A percentile compares a stretch with the other conserved stretches of the same genome.
These are phyloP conservation scores for Apodemus agrarius DNA, from an alignment of 2,797 vertebrate genomes.

Conservation along the genomic window DNA sequence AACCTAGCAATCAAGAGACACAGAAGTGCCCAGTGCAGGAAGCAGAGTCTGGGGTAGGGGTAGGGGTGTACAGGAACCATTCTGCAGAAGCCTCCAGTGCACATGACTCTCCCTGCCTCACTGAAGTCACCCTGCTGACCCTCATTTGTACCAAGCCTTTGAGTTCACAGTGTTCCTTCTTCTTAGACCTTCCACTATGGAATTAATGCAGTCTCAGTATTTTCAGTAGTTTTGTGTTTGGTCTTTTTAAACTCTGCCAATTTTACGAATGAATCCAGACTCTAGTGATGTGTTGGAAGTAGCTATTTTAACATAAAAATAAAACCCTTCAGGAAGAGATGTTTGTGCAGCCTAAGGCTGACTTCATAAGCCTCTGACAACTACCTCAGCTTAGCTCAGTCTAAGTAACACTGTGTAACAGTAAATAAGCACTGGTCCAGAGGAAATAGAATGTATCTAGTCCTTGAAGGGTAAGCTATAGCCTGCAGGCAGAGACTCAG, in stretches of 20 bases:
- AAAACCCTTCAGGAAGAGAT: not conserved
- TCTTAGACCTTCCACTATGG: not conserved
- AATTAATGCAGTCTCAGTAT: not conserved
- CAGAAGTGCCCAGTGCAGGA: not conserved
- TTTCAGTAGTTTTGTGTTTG: constrained; percentile 24
- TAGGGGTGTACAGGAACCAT: not conserved
- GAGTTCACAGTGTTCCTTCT: not conserved
- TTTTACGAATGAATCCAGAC: constrained; percentile 1
- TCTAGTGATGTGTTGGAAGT: not conserved
- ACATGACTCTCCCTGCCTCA: not conserved
- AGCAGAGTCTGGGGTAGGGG: rapidly evolving
- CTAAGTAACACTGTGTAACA: not conserved
- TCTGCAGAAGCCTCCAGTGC: not conserved
- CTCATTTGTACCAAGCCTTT: not conserved
- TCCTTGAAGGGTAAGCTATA: not conserved
- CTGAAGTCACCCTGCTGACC: not conserved
- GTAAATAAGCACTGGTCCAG: not conserved
- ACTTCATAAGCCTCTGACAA: not conserved
- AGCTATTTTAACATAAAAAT: constrained; percentile 4
- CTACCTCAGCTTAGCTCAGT: not conserved
- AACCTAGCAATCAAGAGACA: not conserved
- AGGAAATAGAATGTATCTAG: not conserved
- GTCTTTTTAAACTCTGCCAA: not conserved
- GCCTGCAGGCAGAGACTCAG: not conserved
- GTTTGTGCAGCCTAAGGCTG: not conserved